Evolutionary conservation across 1,140 invertebrate species (phyloP).

Genomic region (Sipha flava): DNA sequence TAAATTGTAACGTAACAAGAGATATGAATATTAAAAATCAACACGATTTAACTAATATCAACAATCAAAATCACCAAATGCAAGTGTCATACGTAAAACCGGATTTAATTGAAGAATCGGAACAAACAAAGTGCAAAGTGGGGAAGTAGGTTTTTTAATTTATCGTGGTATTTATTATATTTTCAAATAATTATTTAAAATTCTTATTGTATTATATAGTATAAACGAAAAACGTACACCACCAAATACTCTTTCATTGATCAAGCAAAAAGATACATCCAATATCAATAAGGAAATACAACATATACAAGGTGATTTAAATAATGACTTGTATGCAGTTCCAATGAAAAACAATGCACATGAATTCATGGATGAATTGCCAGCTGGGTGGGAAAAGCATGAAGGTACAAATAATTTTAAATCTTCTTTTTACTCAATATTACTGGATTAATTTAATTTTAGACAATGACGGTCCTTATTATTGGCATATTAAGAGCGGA

Average conservation of each 20-base stretch:
- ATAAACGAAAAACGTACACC: constrained; percentile 36
- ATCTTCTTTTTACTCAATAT: neutral
- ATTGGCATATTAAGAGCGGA: constrained; percentile 97
- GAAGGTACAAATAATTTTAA: constrained; percentile 57
- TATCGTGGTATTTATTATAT: neutral
- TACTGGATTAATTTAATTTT: constrained; percentile 38
- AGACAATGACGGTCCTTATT: constrained; percentile 90
- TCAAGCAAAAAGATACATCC: constrained; percentile 16
- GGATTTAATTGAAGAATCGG: constrained; percentile 26
- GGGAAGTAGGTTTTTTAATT: constrained; percentile 12
- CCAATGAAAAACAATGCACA: constrained; percentile 53
- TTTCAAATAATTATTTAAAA: neutral
- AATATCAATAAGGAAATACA: constrained; percentile 45
- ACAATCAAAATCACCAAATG: constrained; percentile 15
- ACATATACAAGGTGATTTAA: constrained; percentile 58
- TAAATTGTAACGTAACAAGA: constrained; percentile 17
- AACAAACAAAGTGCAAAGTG: neutral
- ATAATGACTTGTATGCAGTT: constrained; percentile 65
- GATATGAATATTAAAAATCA: neutral
- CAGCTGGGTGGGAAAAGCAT: constrained; percentile 85
- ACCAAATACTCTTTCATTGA: constrained; percentile 33
- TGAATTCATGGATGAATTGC: constrained; percentile 47
- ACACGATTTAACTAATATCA: constrained; percentile 3
- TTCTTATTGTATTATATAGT: neutral
- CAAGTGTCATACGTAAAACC: constrained; percentile 15